Evolutionary conservation across 2,113 vertebrate species (phyloP).

Genomic region (Psophia crepitans): DNA sequence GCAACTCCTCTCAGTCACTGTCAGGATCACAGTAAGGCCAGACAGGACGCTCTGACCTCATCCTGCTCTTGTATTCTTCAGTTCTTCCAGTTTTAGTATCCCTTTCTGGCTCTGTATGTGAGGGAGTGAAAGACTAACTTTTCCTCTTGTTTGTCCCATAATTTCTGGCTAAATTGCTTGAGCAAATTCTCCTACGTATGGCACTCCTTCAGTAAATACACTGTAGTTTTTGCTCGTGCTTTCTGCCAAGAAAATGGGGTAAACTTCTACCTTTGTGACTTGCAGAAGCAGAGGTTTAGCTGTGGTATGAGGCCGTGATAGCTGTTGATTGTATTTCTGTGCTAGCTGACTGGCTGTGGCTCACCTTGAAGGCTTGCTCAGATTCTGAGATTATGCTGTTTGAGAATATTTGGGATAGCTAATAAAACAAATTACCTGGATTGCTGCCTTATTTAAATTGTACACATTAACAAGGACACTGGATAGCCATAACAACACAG

Average conservation of each 20-base stretch:
- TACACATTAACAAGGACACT: neutral
- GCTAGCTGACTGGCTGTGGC: neutral
- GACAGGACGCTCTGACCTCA: neutral
- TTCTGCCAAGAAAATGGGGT: neutral
- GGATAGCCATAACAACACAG: neutral
- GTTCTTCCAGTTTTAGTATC: neutral
- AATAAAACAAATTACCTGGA: neutral
- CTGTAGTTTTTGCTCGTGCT: neutral
- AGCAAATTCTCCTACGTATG: neutral
- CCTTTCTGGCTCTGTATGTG: neutral
- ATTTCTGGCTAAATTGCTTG: neutral
- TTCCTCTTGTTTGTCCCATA: neutral
- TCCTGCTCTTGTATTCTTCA: neutral
- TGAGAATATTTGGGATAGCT: neutral
- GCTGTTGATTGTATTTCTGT: neutral
- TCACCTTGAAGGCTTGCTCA: neutral
- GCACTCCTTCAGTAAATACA: neutral
- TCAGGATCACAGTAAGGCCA: neutral
- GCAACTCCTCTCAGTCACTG: neutral
- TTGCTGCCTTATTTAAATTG: neutral
- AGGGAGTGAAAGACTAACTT: neutral
- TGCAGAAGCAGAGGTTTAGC: neutral
- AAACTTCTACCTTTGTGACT: neutral
- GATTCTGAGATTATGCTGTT: neutral
- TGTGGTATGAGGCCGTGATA: neutral